These are phyloP conservation scores for Maniola hyperantus DNA, from an alignment of 2,888 invertebrate genomes.

Conservation along the genomic window DNA sequence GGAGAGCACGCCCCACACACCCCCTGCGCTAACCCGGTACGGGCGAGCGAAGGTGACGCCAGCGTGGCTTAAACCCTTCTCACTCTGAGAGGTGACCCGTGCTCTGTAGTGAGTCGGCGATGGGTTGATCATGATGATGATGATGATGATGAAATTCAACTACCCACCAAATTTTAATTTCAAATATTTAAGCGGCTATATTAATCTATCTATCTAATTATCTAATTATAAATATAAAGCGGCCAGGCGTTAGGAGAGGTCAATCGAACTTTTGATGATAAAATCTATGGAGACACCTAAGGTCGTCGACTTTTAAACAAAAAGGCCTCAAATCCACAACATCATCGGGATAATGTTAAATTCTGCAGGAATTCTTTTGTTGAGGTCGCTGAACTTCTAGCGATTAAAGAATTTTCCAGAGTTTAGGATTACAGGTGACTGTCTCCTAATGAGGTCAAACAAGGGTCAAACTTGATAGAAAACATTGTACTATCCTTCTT, in stretches of 20 bases:
- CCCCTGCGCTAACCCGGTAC: no score
- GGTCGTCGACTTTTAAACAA: conserved; percentile 6
- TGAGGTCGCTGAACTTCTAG: conserved; percentile 9
- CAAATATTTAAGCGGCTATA: no score
- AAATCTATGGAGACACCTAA: background rate
- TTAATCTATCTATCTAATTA: background rate
- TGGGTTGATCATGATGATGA: no score
- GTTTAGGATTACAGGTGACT: background rate
- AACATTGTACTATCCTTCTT: background rate
- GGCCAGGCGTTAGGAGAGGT: background rate
- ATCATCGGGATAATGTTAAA: conserved; percentile 13
- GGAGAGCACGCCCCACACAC: no score
- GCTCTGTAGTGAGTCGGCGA: no score
- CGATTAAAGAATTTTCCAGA: conserved; percentile 2
- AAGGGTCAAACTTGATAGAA: background rate
- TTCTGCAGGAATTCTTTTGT: background rate
- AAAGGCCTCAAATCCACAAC: conserved; percentile 11
- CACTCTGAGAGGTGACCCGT: no score
- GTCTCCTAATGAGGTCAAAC: background rate
- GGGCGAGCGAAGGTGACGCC: no score
- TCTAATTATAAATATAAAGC: background rate
- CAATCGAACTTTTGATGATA: background rate
- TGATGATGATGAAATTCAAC: no score
- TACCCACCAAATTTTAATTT: no score
- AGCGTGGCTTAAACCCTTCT: no score